Percentiles rank a stretch among this genome's conserved stretches.
Conservation (phyloP, 2,797 vertebrate genomes). For the Heteromormyrus szaboi region DNA sequence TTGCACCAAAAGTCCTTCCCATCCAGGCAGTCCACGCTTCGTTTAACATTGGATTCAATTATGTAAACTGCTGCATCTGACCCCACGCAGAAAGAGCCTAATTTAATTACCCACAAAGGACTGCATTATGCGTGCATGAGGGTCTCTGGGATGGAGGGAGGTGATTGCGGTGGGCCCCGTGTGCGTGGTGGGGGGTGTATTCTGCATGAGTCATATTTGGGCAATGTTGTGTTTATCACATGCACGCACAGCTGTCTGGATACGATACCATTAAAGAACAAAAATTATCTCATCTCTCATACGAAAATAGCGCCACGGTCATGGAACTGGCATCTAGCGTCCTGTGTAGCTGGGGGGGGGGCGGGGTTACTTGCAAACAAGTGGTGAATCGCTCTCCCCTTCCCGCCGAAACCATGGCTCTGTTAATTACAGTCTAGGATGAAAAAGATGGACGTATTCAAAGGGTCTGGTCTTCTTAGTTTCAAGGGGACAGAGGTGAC, state of each 20-base stretch:
- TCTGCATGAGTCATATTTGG: constrained; percentile 54
- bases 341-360: constrained; percentile 37
- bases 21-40: constrained; percentile 34
- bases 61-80: constrained; percentile 42
- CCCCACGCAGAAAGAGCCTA: constrained; percentile 36
- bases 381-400: constrained; percentile 40
- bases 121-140: constrained; percentile 44
- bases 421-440: constrained; percentile 52
- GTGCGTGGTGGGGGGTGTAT: constrained; percentile 34
- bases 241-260: constrained; percentile 59
- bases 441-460: constrained; percentile 39
- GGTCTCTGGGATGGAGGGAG: constrained; percentile 32
- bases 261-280: constrained; percentile 54
- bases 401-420: constrained; percentile 42
- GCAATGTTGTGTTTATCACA: constrained; percentile 54
- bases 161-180: constrained; percentile 34
- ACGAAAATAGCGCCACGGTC: constrained; percentile 62
- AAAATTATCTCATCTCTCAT: constrained; percentile 61
- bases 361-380: constrained; percentile 46
- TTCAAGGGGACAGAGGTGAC: not conserved
- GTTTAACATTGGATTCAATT: constrained; percentile 45
- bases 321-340: constrained; percentile 56
- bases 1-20: constrained; percentile 47
- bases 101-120: constrained; percentile 54
- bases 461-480: constrained; percentile 45